phyloP scores from a whole-genome alignment of 2,797 vertebrate species.

The Crenichthys baileyi region DNA sequence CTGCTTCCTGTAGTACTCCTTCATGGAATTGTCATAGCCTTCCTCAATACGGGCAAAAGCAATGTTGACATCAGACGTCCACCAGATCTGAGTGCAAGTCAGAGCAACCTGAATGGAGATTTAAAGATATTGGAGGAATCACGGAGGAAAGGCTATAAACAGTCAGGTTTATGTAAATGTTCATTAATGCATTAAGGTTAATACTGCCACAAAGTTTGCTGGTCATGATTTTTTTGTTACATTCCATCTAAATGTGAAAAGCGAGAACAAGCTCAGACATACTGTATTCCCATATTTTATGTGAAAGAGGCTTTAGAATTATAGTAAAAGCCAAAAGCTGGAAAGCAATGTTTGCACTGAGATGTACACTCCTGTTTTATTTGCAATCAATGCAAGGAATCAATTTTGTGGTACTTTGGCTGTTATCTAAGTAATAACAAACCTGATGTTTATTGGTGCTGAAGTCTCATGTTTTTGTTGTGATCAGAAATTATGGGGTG shows the following conservation, averaged over 20 bases:
- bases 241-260: neutral
- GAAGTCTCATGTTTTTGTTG: neutral
- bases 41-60: constrained; percentile 91
- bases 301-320: neutral
- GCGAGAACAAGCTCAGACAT: neutral
- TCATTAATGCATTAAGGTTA: neutral
- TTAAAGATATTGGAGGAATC: neutral
- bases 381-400: neutral
- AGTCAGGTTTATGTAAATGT: neutral
- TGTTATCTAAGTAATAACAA: neutral
- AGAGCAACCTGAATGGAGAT: constrained; percentile 87
- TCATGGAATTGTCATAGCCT: constrained; percentile 91
- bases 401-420: too few species aligned
- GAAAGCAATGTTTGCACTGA: neutral
- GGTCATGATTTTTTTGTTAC: neutral
- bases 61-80: constrained; percentile 91
- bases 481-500: neutral
- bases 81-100: constrained; percentile 96
- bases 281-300: neutral
- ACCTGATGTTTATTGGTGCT: neutral
- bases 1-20: constrained; percentile 94
- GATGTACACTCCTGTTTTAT: neutral
- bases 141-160: neutral
- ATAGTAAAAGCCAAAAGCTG: neutral
- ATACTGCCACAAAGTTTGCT: neutral